Base-by-base conservation (phyloP, 2,797 vertebrate genomes). In the Apogon talboti region DNA sequence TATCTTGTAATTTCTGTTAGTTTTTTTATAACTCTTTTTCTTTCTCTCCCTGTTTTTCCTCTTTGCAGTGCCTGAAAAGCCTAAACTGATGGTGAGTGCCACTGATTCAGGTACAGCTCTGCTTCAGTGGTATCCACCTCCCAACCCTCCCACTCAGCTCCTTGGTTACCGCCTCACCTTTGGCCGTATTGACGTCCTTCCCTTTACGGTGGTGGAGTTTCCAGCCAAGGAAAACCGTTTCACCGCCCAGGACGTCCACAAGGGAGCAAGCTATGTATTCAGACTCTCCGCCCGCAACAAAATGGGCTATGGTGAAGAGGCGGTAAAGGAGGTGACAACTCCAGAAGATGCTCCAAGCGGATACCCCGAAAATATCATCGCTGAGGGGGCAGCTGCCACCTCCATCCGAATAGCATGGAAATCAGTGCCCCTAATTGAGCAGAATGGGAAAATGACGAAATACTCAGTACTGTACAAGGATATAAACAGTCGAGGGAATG, bases 301-400 rank as follows among this genome's bases (percentile, higher is more conserved):
- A 93, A 96, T 97, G 93, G 97, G 98, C 87, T 98, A 96, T 30
- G 98, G 98, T 65, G 96, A 96, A 77, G 96, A 97, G 76, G 93
- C 94, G 11, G 93, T 95, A 61, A 94, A 95, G 88, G 96, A 98
- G 83, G 91, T 98, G 82, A 91, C 94, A 15, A 93, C 96, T 58
- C 94, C 95, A 15, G 97, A 98, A 90, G 96, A 96, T 45, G 56
- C 88, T 47, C 95, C 95, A 30, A 91, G 86, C 83, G 96, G 96
- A 89, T 96, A 96, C 86, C 95, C 96, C 52, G 95, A 95, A 78
- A 94, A 93, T 81, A 90, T 98, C 24, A 92, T 92, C 52, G 93
- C 91, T 0, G 93, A 95, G 83, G 93, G 94, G 74, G 92, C 94
- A 16, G 94, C 94, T 21, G 94, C 95, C 44, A 91, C 89, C 7